Evolutionary conservation across 2,113 vertebrate genomes (phyloP), one percentile per base, ranked within the genome.

Genomic region (Guaruba guarouba): DNA sequence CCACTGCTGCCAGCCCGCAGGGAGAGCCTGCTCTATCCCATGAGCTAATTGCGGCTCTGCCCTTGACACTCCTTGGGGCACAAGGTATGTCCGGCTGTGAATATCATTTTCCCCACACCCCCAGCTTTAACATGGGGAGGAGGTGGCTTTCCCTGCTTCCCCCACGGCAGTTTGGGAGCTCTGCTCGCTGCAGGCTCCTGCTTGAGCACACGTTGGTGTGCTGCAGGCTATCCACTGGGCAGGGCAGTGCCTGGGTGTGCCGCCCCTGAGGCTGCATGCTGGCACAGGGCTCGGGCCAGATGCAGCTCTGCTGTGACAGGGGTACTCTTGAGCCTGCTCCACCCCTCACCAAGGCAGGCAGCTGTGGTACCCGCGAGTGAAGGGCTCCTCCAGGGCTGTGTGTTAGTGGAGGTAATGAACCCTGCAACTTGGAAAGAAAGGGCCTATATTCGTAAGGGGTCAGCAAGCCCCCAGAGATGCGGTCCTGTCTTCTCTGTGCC

Each of bases 341-440:
- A 28, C 80, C 1, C 41, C 76, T 37, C 17, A 46, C 69, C 79
- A 31, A 77, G 82, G 71, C 91, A 77, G 82, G 71, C 91, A 77
- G 88, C 86, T 94, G 82, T 59, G 70, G 76, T 33, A 12, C 41
- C 37, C 20, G 70, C 2, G 2, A 52, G 7, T 35, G 82, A 88
- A 88, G 86, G 76, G 59, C 94, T 41, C 1, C 59, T 92, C 71
- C 59, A 66, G 43, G 71, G 59, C 57, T 11, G 8, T 17, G 41
- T 0, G 0, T 41, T n/a, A 25, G n/a, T 0, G 13, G 54, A 69
- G 70, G 61, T 37, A 69, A 79, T 0, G 0, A 19, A 52, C 49
- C 43, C 68, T 3, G 49, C n/a, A 31, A 41, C 27, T 88, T 80
- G 86, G 76, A 80, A 83, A 59, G 55, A 77, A 80, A 86, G 44